Percentiles rank a stretch among this genome's conserved stretches.
These are phyloP conservation scores for Fabriciana adippe DNA, from an alignment of 2,888 invertebrate species.

Conservation along the genomic window DNA sequence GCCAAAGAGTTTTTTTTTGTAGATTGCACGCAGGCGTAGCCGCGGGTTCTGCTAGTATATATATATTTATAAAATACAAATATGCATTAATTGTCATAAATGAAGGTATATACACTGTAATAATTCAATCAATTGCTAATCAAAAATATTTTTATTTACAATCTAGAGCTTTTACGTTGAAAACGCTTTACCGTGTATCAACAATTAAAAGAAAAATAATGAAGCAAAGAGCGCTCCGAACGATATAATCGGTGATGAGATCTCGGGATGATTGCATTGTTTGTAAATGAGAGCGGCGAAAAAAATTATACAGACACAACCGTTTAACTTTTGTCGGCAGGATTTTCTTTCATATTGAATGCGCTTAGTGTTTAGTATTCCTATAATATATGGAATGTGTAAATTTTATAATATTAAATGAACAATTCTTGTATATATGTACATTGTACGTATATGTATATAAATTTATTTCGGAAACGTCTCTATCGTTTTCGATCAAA, in stretches of 20 bases:
- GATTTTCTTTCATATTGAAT: not conserved
- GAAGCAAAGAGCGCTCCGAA: constrained; percentile 44
- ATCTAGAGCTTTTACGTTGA: constrained; percentile 1
- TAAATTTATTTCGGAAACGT: no score
- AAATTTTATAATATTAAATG: no score
- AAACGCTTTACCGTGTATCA: constrained; percentile 27
- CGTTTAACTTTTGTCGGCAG: constrained; percentile 15
- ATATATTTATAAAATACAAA: no score
- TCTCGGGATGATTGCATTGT: constrained; percentile 67
- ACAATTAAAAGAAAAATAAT: constrained; percentile 38
- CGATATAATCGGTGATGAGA: constrained; percentile 70
- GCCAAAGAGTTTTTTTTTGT: no score
- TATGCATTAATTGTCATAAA: no score
- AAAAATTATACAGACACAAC: constrained; percentile 52
- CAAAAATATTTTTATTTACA: not conserved
- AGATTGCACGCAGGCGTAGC: no score
- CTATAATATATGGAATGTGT: not conserved
- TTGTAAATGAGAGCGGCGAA: constrained; percentile 70
- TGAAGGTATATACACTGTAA: no score
- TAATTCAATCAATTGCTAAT: no score
- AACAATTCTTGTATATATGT: no score
- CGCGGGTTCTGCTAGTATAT: no score
- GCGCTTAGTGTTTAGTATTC: not conserved
- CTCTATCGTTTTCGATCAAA: no score
- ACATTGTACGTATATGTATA: no score